Base-by-base conservation (phyloP, 2,113 vertebrate species). In the Asarcornis scutulata region DNA sequence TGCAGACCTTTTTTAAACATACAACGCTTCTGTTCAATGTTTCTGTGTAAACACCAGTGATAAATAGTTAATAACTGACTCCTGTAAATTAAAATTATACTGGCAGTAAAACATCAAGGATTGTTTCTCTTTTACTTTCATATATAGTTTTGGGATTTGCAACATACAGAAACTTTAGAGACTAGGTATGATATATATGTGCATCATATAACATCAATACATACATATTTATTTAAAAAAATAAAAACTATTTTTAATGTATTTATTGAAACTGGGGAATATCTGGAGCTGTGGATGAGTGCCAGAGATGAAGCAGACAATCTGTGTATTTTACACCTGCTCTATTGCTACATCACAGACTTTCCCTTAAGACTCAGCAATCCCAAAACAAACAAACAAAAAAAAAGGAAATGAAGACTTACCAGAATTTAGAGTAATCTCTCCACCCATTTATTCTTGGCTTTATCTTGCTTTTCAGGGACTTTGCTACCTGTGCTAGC, bases 361-460 rank as follows among this genome's bases (percentile, higher is more conserved):
- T 50, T 82, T 68, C 42, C 42, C 16, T 81, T 72, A 64, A 68
- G 2, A 23, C 31, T 9, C 1, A 8, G 5, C 71, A 86, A 94
- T 72, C 84, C 42, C 38, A 31, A 95, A 86, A 3, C 60, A 89
- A 95, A 77, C 46, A 46, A 44, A 77, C 36, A 75, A 80, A 78
- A 52, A 80, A 82, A 52, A 14, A 0, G 0, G 68, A 66, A 66
- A 46, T 1, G 2, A 83, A 34, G 53, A 58, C 5, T 76, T 73
- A 69, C 34, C 59, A 74, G 32, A 55, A 52, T 2, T 34, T 73
- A 11, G 32, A 38, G 6, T 26, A 56, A 73, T 20, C 58, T 46
- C 44, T 60, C 20, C 64, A 27, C 8, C 58, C 9, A 15, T 7
- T 5, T 42, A 12, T 23, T 74, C 40, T 7, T 34, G 63, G 29